phyloP scores from a whole-genome alignment of 1,140 invertebrate genomes.

The Globodera ellingtonae region DNA sequence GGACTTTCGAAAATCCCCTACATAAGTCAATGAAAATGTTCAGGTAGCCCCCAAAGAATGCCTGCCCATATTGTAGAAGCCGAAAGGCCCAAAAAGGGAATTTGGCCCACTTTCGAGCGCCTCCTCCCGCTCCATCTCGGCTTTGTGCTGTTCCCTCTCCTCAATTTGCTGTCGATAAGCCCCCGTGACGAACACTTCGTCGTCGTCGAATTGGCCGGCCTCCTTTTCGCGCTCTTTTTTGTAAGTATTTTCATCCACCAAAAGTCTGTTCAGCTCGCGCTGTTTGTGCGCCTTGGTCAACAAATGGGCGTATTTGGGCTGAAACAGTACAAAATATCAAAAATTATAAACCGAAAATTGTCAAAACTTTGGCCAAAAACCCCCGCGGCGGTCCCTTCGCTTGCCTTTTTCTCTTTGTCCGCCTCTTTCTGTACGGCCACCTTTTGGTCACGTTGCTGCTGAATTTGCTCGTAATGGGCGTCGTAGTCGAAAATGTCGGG shows the following conservation, averaged over 20 bases:
- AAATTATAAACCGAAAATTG: neutral
- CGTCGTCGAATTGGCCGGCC: constrained; percentile 39
- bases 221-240: constrained; percentile 40
- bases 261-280: constrained; percentile 38
- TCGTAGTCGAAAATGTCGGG: constrained; percentile 39
- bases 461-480: constrained; percentile 31
- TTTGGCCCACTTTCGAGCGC: constrained; percentile 25
- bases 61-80: neutral
- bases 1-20: neutral
- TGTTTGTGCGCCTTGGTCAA: constrained; percentile 36
- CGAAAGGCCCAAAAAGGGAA: neutral
- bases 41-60: neutral
- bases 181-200: constrained; percentile 42
- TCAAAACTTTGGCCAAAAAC: neutral
- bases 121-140: constrained; percentile 30
- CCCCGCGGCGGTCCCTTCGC: too few relatives aligned
- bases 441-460: constrained; percentile 32
- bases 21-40: neutral
- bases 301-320: constrained; percentile 44
- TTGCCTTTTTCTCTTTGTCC: constrained; percentile 40
- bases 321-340: neutral
- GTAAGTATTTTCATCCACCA: constrained; percentile 40
- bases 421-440: constrained; percentile 34
- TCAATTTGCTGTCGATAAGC: constrained; percentile 40
- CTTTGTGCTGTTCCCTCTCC: constrained; percentile 22